Base-by-base conservation (phyloP, 2,888 invertebrate species). In the Napeogenes inachia region DNA sequence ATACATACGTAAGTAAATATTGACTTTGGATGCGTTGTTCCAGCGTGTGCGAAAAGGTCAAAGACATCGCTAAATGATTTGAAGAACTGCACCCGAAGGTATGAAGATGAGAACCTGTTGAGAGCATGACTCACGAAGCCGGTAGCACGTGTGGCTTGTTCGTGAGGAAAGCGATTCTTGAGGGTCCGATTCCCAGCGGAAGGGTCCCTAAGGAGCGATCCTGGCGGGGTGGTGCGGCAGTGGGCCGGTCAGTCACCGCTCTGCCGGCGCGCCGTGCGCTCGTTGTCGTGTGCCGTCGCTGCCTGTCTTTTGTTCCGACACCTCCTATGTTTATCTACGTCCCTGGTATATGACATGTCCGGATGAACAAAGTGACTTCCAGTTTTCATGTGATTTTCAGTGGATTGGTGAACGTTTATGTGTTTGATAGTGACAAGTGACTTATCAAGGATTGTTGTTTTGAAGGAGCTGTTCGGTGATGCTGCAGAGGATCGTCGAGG, bases 231-330 rank as follows among this genome's bases (percentile, higher is more conserved):
- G 80, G 84, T 73, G 88, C 88, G 88, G 85, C 87, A 89, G 75
- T 89, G 85, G 77, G 89, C 79, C 90, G 89, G 90, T 89, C 90
- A 90, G 90, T 90, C 89, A 89, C 89, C 89, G 90, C 85, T 88
- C 74, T 71, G 84, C 80, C 87, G 85, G 84, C 88, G 86, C 74
- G 82, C 81, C 81, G 89, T 70, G 82, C 89, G 84, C 87, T 82
- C 86, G 89, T 72, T 76, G 77, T 70, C 75, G 66, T 59, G 70
- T 74, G 73, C 67, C 69, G 71, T 74, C 71, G 71, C 75, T 70
- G 75, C 72, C 71, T 73, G 74, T 63, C 65, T 73, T 71, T 76
- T 75, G 78, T 69, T 73, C 71, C 73, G 73, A 75, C 73, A 78
- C 74, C 80, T 81, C 77, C 78, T 80, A 79, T 84, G 83, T 82